Conservation (phyloP, 1,140 invertebrate species). For the Venturia canescens region DNA sequence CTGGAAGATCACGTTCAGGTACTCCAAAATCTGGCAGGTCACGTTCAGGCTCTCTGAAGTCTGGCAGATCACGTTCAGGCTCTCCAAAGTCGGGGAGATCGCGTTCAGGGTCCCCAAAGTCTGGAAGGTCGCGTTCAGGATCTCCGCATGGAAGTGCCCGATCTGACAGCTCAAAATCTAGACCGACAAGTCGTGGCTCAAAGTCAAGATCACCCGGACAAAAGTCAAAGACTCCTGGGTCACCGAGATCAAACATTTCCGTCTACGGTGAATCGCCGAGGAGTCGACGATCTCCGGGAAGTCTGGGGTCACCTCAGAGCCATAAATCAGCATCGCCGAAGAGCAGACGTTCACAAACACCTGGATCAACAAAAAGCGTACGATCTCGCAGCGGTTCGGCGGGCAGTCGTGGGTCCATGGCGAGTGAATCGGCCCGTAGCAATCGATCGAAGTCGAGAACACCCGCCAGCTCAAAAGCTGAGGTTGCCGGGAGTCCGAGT, state of each 20-base stretch:
- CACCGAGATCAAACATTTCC: constrained; percentile 62
- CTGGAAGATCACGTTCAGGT: not conserved
- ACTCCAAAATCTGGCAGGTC: not conserved
- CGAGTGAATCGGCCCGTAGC: constrained; percentile 56
- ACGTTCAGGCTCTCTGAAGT: constrained; percentile 49
- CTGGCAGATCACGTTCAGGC: constrained; percentile 62
- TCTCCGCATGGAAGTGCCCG: constrained; percentile 71
- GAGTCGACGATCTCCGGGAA: constrained; percentile 47
- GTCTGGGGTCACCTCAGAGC: constrained; percentile 46
- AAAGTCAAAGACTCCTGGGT: constrained; percentile 65
- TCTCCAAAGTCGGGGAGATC: constrained; percentile 62
- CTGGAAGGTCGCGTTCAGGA: constrained; percentile 50
- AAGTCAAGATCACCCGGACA: constrained; percentile 55
- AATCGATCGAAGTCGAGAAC: constrained; percentile 61
- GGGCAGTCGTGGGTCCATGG: constrained; percentile 57
- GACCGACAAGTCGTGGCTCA: constrained; percentile 10
- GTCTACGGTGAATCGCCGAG: constrained; percentile 55
- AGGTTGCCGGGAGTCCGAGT: constrained; percentile 56
- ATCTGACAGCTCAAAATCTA: constrained; percentile 68
- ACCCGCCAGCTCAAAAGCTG: not conserved
- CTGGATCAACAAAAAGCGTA: constrained; percentile 55
- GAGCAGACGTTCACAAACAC: constrained; percentile 60
- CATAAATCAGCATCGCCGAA: constrained; percentile 55
- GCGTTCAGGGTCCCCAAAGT: too few species aligned
- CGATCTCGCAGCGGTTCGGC: constrained; percentile 52